Evolutionary conservation across 2,888 invertebrate genomes (phyloP), one percentile per base, ranked within the genome.

Genomic region (Myopa tessellatipennis): DNA sequence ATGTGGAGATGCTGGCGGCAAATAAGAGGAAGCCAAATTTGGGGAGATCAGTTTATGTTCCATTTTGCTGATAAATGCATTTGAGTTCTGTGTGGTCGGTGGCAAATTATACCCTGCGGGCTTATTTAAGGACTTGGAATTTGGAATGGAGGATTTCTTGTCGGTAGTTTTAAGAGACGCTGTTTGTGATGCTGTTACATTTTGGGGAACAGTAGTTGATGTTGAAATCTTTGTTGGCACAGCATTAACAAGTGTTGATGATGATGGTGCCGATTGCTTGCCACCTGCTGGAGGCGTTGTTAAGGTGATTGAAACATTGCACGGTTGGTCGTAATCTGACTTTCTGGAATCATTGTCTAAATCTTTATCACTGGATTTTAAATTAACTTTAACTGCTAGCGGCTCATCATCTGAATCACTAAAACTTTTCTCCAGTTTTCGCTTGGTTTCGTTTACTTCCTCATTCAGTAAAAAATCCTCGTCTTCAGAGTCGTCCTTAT

Each of bases 321-420:
- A 38, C n/a, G 36, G 14, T 52, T 67, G 78, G 40, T 78, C 77
- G 58, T 78, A 65, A 65, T 80, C 77, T 4, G 79, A 79, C 80
- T 81, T 83, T 45, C 77, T 81, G 55, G 79, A 79, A 68, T 80
- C 78, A 34, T 78, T 78, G 6, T 81, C 82, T 8, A 79, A 77
- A 45, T 84, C 85, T 65, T 84, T 84, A 74, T 86, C 85, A 76
- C 79, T 80, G 52, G 83, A 79, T 78, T 86, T 85, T 73, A 82
- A 65, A 71, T 90, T 90, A 38, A 92, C 87, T 83, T 92, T 91
- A 76, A 90, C 89, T 34, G 92, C 92, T 73, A 93, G 83, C 12
- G 92, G 92, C 84, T 93, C 93, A 83, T 93, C 93, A 82, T 93
- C 93, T 1, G 93, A 93, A 84, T 93, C 93, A 82, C 91, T 91